A percentile compares a stretch with the other conserved stretches of the same genome.
Evolutionary conservation across 2,797 vertebrate genomes (phyloP).

Genomic region (Champsocephalus gunnari): DNA sequence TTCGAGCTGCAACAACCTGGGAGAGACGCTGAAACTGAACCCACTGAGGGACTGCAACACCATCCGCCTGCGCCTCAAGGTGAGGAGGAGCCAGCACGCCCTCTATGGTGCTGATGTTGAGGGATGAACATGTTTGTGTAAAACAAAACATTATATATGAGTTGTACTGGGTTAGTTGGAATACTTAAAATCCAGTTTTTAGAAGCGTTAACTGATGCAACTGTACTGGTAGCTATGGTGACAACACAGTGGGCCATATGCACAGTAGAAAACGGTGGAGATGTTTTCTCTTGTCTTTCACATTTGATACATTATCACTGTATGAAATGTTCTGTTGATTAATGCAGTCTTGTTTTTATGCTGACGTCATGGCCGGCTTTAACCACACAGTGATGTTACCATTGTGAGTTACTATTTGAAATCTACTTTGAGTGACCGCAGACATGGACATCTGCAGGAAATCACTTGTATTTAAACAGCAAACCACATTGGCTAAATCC

Average conservation of each 20-base stretch:
- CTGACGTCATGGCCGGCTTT: not conserved
- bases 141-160: not conserved
- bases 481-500: not conserved
- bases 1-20: constrained; percentile 95
- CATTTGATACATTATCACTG: no score
- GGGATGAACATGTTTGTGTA: not conserved
- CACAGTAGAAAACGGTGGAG: not conserved
- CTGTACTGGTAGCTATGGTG: constrained; percentile 4
- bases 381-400: not conserved
- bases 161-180: not conserved
- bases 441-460: constrained; percentile 8
- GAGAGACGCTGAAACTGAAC: constrained; percentile 96
- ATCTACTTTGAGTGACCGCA: constrained; percentile 1
- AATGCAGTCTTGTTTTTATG: not conserved
- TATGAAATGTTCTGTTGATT: not conserved
- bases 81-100: constrained; percentile 61
- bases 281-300: not conserved
- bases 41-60: constrained; percentile 94
- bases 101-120: constrained; percentile 14
- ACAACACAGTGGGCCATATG: not conserved
- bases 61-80: constrained; percentile 95
- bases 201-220: not conserved
- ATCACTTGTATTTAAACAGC: constrained; percentile 2
- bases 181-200: not conserved
- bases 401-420: constrained; percentile 8